Conservation (phyloP, 1,140 invertebrate genomes). For the Pseudomyrmex flavicornis region DNA sequence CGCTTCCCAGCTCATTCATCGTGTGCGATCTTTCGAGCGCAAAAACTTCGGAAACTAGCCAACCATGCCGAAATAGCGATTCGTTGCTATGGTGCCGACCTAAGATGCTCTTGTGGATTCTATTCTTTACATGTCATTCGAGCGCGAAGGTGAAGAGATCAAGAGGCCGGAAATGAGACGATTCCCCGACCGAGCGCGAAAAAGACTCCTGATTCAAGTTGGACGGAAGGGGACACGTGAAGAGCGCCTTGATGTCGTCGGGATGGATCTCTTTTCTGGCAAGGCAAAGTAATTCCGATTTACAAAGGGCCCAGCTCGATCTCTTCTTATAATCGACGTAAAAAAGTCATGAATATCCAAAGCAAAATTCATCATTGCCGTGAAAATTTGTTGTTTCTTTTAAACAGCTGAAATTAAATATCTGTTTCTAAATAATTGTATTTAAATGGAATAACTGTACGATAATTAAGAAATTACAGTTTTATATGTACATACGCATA, state of each 20-base stretch:
- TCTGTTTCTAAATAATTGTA: background rate
- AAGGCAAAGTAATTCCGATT: constrained; percentile 25
- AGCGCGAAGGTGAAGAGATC: constrained; percentile 59
- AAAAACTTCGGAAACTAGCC: constrained; percentile 46
- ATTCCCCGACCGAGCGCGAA: constrained; percentile 54
- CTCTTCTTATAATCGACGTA: constrained; percentile 2
- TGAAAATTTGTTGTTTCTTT: background rate
- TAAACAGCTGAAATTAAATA: background rate
- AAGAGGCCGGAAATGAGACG: constrained; percentile 70
- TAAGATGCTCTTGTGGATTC: constrained; percentile 63
- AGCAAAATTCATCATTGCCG: background rate
- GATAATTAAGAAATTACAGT: background rate
- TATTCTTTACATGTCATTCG: constrained; percentile 70
- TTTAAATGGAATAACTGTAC: background rate
- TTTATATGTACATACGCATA: too few species aligned
- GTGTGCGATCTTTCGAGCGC: constrained; percentile 23
- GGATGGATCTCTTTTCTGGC: constrained; percentile 42
- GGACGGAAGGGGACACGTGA: constrained; percentile 51
- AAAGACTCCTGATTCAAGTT: constrained; percentile 50
- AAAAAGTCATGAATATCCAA: background rate
- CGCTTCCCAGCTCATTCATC: constrained; percentile 3
- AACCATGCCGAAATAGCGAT: constrained; percentile 55
- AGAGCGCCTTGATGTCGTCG: constrained; percentile 54
- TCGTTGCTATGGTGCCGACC: constrained; percentile 62
- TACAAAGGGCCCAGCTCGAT: constrained; percentile 9